phyloP scores from a whole-genome alignment of 1,140 invertebrate genomes.

The Patella vulgata region DNA sequence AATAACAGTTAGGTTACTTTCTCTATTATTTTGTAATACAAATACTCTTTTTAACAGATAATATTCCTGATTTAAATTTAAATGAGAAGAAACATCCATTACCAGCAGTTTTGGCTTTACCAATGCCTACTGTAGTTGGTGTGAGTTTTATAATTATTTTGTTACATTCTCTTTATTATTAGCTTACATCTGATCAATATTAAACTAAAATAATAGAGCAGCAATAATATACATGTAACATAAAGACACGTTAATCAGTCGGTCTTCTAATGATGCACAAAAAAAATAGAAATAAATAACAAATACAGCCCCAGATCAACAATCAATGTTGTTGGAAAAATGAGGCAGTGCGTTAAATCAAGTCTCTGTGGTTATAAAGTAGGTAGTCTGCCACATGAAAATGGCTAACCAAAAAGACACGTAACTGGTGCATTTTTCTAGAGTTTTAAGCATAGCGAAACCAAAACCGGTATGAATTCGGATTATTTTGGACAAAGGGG shows the following conservation, averaged over 20 bases:
- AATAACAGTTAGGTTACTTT: too few species aligned
- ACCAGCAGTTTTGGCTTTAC: constrained; percentile 25
- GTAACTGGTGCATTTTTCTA: too few species aligned
- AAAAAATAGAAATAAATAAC: not conserved
- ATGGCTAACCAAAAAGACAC: too few species aligned
- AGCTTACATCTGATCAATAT: not conserved
- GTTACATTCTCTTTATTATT: not conserved
- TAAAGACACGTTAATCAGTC: not conserved
- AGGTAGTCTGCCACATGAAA: too few species aligned
- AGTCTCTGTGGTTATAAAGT: too few species aligned
- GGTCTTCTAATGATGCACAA: not conserved
- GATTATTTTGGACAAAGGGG: too few species aligned
- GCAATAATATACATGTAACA: not conserved
- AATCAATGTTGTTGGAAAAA: constrained; percentile 4
- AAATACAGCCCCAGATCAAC: not conserved
- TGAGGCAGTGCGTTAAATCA: too few species aligned
- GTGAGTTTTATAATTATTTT: not conserved
- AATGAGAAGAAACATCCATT: constrained; percentile 13
- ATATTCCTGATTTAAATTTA: not conserved
- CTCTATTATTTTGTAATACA: too few species aligned
- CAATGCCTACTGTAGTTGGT: constrained; percentile 22
- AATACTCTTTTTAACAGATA: not conserved
- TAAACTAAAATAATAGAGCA: not conserved
- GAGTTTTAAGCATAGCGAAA: too few species aligned
- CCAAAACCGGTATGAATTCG: too few species aligned